Conservation (phyloP, 2,797 vertebrate genomes). For the Hydrocynus forskahlii region DNA sequence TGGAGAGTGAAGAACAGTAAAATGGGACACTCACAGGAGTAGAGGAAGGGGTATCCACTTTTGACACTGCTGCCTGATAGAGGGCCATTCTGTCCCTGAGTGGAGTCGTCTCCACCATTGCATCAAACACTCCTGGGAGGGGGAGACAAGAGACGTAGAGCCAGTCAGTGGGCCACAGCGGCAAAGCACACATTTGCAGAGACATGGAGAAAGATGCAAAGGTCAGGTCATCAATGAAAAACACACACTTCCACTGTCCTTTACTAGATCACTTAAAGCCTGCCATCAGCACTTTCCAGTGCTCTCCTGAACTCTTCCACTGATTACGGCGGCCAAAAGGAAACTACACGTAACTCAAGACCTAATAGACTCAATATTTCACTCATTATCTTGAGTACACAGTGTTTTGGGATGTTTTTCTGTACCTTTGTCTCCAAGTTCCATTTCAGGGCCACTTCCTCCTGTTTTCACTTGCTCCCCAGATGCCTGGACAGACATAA, state of each 20-base stretch:
- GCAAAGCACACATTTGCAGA: neutral
- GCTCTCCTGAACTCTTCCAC: neutral
- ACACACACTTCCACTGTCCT: slow-evolving; percentile 28
- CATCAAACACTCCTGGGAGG: slow-evolving; percentile 12
- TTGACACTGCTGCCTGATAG: slow-evolving; percentile 92
- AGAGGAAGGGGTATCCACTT: slow-evolving; percentile 76
- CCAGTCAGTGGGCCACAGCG: neutral
- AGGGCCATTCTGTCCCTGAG: slow-evolving; percentile 93
- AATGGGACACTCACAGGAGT: slow-evolving; percentile 66
- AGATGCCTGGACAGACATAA: slow-evolving; percentile 74
- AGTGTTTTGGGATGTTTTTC: slow-evolving; percentile 30
- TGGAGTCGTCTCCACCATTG: slow-evolving; percentile 83
- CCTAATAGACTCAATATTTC: neutral
- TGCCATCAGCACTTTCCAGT: slow-evolving; percentile 38
- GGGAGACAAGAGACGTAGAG: slow-evolving; percentile 34
- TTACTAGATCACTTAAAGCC: neutral
- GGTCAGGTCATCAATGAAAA: slow-evolving; percentile 32
- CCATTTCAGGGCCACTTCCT: slow-evolving; percentile 75
- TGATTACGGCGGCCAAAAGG: neutral
- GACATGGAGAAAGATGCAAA: slow-evolving; percentile 11
- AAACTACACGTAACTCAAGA: neutral
- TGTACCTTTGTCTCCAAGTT: slow-evolving; percentile 65
- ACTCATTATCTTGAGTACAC: neutral
- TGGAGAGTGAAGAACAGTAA: neutral
- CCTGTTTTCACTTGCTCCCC: slow-evolving; percentile 71